phyloP scores from a whole-genome alignment of 2,113 vertebrate genomes.

The Melanerpes formicivorus region DNA sequence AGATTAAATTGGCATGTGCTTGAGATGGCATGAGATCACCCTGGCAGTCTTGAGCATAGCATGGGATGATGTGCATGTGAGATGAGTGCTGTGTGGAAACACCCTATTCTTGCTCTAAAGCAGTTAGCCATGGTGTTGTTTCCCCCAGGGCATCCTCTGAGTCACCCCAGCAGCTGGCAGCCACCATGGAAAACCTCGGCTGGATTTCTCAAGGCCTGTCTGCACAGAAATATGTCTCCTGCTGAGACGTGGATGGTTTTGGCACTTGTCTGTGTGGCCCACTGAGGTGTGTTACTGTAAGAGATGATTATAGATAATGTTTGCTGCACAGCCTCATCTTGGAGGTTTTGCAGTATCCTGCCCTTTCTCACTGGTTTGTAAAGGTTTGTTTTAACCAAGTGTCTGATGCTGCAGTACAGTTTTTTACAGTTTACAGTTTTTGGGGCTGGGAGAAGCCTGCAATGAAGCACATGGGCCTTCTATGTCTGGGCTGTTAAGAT shows the following conservation, averaged over 20 bases:
- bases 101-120: not conserved
- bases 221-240: not conserved
- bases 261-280: fast-evolving
- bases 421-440: too few species aligned
- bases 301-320: not conserved
- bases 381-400: not conserved
- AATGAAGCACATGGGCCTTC: not conserved
- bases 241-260: not conserved
- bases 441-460: not conserved
- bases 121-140: not conserved
- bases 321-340: not conserved
- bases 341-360: not conserved
- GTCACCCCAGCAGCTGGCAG: not conserved
- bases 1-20: not conserved
- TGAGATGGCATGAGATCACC: not conserved
- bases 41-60: fast-evolving
- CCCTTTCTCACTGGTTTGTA: not conserved
- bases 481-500: not conserved
- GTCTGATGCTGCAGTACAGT: not conserved
- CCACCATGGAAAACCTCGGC: not conserved
- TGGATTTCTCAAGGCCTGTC: not conserved
- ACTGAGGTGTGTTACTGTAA: fast-evolving
- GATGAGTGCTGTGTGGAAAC: not conserved
- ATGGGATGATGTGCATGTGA: fast-evolving
- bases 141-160: not conserved